These are phyloP conservation scores for Argyresthia goedartella DNA, from an alignment of 2,888 invertebrate genomes.

Conservation along the genomic window DNA sequence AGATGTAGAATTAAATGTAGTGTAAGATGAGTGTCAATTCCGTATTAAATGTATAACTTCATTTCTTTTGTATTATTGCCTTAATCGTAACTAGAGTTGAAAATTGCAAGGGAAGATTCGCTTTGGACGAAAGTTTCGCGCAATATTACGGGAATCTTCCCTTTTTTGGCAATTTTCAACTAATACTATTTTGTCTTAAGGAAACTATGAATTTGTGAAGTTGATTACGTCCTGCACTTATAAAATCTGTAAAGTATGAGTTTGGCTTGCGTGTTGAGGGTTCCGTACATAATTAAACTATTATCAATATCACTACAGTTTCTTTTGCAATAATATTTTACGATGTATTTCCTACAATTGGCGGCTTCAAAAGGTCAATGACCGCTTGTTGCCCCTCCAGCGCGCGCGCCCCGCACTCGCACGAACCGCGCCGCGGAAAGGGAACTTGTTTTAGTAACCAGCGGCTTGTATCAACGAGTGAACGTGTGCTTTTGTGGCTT, in stretches of 20 bases:
- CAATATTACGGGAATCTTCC: background rate
- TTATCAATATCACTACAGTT: background rate
- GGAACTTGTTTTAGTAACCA: background rate
- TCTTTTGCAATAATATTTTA: background rate
- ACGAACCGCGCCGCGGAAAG: background rate
- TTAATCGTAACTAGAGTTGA: background rate
- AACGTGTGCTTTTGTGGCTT: too few species aligned
- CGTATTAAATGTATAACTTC: too few species aligned
- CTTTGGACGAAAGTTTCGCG: background rate
- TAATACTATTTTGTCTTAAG: background rate
- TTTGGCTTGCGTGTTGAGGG: background rate
- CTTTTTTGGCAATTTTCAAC: background rate
- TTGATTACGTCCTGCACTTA: background rate
- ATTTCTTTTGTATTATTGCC: too few species aligned
- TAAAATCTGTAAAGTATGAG: background rate
- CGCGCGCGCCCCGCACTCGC: background rate
- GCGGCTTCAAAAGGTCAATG: background rate
- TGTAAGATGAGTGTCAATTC: too few species aligned
- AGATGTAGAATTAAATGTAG: too few species aligned
- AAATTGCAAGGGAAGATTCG: background rate
- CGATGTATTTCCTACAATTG: background rate
- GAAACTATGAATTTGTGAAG: background rate
- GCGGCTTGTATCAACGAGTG: too few species aligned
- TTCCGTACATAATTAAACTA: background rate
- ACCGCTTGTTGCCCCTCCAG: background rate